These are phyloP conservation scores for Athalia circularis DNA, from an alignment of 2,888 invertebrate species.

Conservation along the genomic window DNA sequence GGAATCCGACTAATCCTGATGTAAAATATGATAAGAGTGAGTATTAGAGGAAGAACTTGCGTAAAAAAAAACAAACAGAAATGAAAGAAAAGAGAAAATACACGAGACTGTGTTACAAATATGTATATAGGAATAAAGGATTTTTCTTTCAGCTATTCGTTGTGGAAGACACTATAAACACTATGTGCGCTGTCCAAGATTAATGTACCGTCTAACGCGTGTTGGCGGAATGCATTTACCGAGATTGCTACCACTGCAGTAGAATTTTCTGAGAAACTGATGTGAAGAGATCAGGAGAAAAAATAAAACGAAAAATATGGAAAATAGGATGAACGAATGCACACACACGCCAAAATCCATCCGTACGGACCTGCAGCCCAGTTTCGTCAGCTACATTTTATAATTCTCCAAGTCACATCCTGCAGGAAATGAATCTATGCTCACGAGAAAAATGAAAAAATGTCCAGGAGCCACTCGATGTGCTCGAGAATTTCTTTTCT, in stretches of 20 bases:
- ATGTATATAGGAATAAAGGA: slow-evolving; percentile 7
- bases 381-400: no score
- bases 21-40: neutral
- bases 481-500: no score
- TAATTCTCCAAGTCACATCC: no score
- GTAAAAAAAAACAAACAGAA: neutral
- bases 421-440: no score
- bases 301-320: neutral
- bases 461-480: no score
- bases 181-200: slow-evolving; percentile 22
- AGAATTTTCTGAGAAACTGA: neutral
- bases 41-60: neutral
- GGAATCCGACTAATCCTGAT: neutral
- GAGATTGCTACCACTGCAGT: slow-evolving; percentile 29
- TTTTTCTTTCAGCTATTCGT: slow-evolving; percentile 29
- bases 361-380: no score
- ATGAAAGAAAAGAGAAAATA: slow-evolving; percentile 1
- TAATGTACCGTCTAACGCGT: slow-evolving; percentile 42
- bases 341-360: no score
- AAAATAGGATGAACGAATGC: no score
- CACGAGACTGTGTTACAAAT: neutral
- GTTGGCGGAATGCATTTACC: slow-evolving; percentile 42
- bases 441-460: no score
- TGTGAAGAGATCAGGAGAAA: neutral
- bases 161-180: slow-evolving; percentile 38